Conservation (phyloP, 2,888 invertebrate genomes). For the Incurvaria masculella region DNA sequence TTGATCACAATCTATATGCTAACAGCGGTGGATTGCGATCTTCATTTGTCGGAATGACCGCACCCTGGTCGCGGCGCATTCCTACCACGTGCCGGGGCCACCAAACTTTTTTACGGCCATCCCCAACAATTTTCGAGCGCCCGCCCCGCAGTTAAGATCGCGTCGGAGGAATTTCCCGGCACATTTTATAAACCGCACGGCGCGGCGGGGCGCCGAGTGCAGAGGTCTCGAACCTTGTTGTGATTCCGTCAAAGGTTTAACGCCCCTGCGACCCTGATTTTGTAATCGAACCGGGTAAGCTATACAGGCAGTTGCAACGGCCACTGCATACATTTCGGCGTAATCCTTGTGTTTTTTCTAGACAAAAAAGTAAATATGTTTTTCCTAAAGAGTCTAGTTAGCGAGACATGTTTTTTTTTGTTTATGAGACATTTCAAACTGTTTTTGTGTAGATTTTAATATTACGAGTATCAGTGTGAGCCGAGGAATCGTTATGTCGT, state of each 20-base stretch:
- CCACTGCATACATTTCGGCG: too few species aligned
- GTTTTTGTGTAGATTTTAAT: too few species aligned
- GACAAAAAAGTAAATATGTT: too few species aligned
- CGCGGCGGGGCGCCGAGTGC: not conserved
- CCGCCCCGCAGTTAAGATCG: not conserved
- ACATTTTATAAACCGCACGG: not conserved
- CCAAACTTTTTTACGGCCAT: conserved; percentile 45
- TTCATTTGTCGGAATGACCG: conserved; percentile 58
- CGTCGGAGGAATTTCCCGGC: not conserved
- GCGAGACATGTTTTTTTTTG: too few species aligned
- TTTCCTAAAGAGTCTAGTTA: too few species aligned
- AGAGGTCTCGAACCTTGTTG: not conserved
- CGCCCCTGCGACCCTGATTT: too few species aligned
- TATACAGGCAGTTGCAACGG: too few species aligned
- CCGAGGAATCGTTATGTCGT: too few species aligned
- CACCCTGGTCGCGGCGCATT: conserved; percentile 49
- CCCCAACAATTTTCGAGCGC: not conserved
- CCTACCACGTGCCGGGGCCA: conserved; percentile 51
- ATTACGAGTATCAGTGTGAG: too few species aligned
- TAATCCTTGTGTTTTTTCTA: too few species aligned
- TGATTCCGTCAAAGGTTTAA: not conserved
- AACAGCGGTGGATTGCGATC: conserved; percentile 57
- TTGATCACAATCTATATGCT: conserved; percentile 58
- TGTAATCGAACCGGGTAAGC: too few species aligned
- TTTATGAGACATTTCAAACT: too few species aligned